Evolutionary conservation across 2,888 invertebrate species (phyloP).

Genomic region (Pimpla rufipes): DNA sequence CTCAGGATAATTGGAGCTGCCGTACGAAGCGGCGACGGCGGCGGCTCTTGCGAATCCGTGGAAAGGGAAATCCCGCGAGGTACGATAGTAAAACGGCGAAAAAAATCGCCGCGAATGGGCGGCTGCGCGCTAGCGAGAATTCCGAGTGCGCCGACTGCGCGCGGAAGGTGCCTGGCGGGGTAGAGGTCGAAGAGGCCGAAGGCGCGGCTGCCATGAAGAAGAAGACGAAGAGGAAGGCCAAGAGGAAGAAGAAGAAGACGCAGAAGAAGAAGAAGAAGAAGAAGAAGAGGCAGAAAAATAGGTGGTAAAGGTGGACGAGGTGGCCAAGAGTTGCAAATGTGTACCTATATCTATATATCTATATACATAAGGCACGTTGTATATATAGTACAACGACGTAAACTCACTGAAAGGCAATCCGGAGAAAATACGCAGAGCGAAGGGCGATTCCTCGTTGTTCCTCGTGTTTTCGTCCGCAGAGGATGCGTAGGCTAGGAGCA

Average conservation of each 20-base stretch:
- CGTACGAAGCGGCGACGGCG: conserved; percentile 7
- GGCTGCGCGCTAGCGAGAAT: conserved; percentile 30
- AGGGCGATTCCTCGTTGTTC: conserved; percentile 60
- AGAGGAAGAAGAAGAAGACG: conserved; percentile 59
- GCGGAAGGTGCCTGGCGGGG: conserved; percentile 23
- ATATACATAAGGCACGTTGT: conserved; percentile 24
- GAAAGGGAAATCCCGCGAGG: conserved; percentile 34
- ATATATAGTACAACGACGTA: not conserved
- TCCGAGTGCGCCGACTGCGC: conserved; percentile 35
- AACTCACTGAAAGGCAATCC: conserved; percentile 33
- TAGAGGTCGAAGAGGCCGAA: conserved; percentile 50
- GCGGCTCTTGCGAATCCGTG: conserved; percentile 4
- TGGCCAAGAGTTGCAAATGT: conserved; percentile 42
- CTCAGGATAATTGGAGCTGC: conserved; percentile 78
- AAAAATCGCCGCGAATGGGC: not conserved
- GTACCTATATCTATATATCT: not conserved
- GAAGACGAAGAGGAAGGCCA: conserved; percentile 55
- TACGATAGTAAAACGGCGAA: conserved; percentile 44
- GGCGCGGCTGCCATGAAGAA: conserved; percentile 51
- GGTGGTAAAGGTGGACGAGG: conserved; percentile 55
- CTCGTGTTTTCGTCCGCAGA: conserved; percentile 50
- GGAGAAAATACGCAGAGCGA: conserved; percentile 44
- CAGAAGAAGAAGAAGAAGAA: conserved; percentile 47
- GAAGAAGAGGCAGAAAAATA: too few species aligned
- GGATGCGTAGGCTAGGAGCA: conserved; percentile 81